phyloP scores from a whole-genome alignment of 1,140 invertebrate species.

The Ylistrum balloti region DNA sequence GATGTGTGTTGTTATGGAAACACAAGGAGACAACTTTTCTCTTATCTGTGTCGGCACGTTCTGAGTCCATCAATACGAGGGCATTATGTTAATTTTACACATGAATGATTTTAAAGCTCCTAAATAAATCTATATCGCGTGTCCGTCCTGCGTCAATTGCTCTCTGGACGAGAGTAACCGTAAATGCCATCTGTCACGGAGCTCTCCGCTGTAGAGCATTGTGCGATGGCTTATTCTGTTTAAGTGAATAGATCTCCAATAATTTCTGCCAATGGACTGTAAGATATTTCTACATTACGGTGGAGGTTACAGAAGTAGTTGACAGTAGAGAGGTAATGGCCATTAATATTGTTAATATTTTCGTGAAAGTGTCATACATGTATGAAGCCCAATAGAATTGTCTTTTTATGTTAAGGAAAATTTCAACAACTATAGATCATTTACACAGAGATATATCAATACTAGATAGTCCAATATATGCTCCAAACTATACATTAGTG shows the following conservation, averaged over 20 bases:
- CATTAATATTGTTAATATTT: no score
- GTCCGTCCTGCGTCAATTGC: background rate
- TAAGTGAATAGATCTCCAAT: background rate
- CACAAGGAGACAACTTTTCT: background rate
- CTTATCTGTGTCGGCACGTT: conserved; percentile 3
- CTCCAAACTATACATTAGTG: no score
- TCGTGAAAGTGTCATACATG: no score
- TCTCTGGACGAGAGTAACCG: background rate
- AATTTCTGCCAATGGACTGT: background rate
- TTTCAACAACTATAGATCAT: no score
- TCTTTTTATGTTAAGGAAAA: no score
- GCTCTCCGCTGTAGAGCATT: background rate
- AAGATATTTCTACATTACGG: no score
- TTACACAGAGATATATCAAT: no score
- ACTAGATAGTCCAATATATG: no score
- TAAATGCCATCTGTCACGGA: conserved; percentile 25
- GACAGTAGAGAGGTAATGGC: no score
- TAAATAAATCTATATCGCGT: conserved; percentile 35
- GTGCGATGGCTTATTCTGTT: background rate
- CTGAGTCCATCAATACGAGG: background rate
- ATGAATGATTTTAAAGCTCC: conserved; percentile 19
- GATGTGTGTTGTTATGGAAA: background rate
- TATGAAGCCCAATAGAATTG: no score
- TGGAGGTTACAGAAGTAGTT: no score
- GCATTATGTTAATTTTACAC: conserved; percentile 12